These are phyloP conservation scores for Drosophila sulfurigaster DNA, from an alignment of 1,140 invertebrate species.

Conservation along the genomic window DNA sequence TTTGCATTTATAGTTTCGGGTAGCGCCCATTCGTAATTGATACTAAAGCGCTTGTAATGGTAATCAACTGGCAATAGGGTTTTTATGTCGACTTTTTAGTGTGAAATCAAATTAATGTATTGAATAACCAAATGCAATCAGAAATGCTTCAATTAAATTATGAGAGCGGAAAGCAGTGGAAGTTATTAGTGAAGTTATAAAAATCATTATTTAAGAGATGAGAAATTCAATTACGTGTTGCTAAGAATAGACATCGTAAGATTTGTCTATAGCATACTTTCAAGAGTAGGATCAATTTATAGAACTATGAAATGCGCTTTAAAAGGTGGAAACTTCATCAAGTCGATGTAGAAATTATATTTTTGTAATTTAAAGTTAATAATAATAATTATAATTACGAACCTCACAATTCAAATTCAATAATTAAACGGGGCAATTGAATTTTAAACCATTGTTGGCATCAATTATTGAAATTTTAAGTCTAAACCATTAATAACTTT, in stretches of 20 bases:
- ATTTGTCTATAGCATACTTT: not conserved
- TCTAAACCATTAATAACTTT: too few species aligned
- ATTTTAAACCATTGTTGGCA: too few species aligned
- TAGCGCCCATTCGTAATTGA: slow-evolving; percentile 63
- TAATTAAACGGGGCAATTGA: too few species aligned
- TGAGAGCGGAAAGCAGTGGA: slow-evolving; percentile 2
- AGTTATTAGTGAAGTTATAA: not conserved
- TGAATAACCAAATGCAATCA: slow-evolving; percentile 5
- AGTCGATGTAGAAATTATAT: too few species aligned
- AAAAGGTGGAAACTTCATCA: too few species aligned
- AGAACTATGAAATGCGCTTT: not conserved
- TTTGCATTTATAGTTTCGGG: slow-evolving; percentile 63
- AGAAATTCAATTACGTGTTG: not conserved
- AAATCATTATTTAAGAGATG: not conserved
- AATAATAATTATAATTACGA: too few species aligned
- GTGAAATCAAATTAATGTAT: not conserved
- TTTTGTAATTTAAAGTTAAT: too few species aligned
- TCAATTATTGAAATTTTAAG: too few species aligned
- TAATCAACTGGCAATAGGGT: slow-evolving; percentile 16
- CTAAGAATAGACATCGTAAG: not conserved
- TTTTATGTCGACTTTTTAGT: slow-evolving; percentile 3
- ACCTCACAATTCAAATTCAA: too few species aligned
- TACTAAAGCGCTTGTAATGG: slow-evolving; percentile 41
- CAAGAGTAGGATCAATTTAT: not conserved
- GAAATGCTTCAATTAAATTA: not conserved